Base-by-base conservation (phyloP, 2,113 vertebrate species). In the Nipponia nippon region DNA sequence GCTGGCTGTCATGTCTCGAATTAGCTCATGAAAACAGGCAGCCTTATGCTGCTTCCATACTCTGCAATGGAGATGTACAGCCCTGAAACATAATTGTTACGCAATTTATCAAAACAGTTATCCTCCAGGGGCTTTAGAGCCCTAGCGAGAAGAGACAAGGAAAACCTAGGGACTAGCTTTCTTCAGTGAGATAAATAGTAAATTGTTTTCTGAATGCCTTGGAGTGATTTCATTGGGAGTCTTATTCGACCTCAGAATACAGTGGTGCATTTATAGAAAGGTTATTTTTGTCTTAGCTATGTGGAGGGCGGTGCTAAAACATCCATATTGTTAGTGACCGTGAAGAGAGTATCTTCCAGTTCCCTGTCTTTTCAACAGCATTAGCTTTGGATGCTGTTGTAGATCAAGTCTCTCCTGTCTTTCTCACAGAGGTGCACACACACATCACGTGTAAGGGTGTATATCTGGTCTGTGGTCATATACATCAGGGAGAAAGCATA, bases 1-100 rank as follows among this genome's bases (percentile, higher is more conserved):
- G 59, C 70, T 94, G 78, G 67, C 62, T 16, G 11, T 62, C 1
- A 0, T 59, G 56, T 89, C 96, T 95, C 15, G 22, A 89, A 96
- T 96, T 95, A 97, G 86, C 89, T 94, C 71, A 38, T 19, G 70
- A 93, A 96, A 97, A 94, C 77, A 96, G 96, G 83, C 78, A 11
- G 67, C 63, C 49, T 62, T 71, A 58, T 3, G 3, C 87, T 73
- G 65, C 38, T 90, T 75, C 80, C 86, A 13, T 76, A 38, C 61
- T 70, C 93, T 10, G 18, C 2, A 3, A 52, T 42, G 73, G 77
- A 79, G 66, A 89, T 75, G 63, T 44, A 14, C 62, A 73, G 58
- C 63, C 55, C 66, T 70, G 82, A 85, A 65, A 85, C 0, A 1
- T 18, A 66, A 63, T 81, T 77, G 73, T 94, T 96, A 85, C 16